Evolutionary conservation across 2,797 vertebrate species (phyloP), one percentile per base, ranked within the genome.

Genomic region (Balearica regulorum): DNA sequence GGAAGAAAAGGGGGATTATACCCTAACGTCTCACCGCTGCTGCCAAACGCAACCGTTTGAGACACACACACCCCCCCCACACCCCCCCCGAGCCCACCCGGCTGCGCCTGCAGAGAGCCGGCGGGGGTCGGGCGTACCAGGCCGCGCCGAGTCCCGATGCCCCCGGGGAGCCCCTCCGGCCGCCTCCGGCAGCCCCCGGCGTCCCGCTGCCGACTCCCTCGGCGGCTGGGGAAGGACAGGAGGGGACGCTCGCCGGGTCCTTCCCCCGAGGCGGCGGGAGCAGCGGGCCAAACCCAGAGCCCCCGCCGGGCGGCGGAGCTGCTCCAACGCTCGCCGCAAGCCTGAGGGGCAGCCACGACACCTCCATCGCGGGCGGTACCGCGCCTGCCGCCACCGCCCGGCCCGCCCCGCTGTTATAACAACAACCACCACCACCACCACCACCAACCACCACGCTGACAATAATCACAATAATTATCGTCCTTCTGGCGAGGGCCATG

Each of bases 71-170:
- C n/a, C n/a, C n/a, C 4, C 9, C 13, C 29, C 48, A 18, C 9
- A 48, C 9, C 8, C 49, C 49, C 49, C 22, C 25, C 6, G 51
- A 44, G 49, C 43, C 41, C 55, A 15, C 19, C 6, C 5, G 17
- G 21, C 5, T 25, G 53, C 25, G 13, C 43, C 51, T 48, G 87
- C 37, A 26, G 13, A 22, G 39, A 49, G 49, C 5, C 9, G 46
- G 24, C 13, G 25, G 26, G 33, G 17, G 15, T 24, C 22, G 20
- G 43, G 2, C 1, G 1, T 25, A 16, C 4, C 37, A 41, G n/a
- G 10, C 28, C 58, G 24, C 24, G 26, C 49, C 66, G 66, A 16
- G 13, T 21, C 54, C 33, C 9, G 1, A n/a, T 21, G 16, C 46
- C 33, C 57, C 33, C n/a, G 16, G 28, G 20, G 20, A 31, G n/a